Evolutionary conservation across 2,888 invertebrate genomes (phyloP).

Genomic region (Deilephila elpenor): DNA sequence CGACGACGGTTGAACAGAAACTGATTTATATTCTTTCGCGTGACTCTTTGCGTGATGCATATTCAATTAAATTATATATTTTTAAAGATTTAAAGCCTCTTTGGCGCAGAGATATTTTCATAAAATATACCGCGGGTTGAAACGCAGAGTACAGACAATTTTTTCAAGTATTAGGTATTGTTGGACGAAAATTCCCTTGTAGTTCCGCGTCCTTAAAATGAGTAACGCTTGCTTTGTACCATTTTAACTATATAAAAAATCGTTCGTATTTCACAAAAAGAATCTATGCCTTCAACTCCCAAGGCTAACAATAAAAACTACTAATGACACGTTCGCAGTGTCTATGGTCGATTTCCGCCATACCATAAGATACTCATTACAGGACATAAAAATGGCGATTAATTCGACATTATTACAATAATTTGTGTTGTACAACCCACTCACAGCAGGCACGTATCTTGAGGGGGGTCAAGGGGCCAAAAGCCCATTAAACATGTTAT

Average conservation of each 20-base stretch:
- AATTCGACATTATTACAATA: constrained; percentile 70
- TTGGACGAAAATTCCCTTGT: too few species aligned
- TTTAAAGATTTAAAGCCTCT: too few species aligned
- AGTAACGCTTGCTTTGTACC: too few species aligned
- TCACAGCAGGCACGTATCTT: constrained; percentile 42
- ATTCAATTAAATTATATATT: not conserved
- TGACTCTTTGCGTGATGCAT: not conserved
- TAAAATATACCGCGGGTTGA: too few species aligned
- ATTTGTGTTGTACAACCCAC: constrained; percentile 49
- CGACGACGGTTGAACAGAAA: not conserved
- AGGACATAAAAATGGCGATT: constrained; percentile 68
- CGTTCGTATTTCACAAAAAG: too few species aligned
- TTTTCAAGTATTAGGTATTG: too few species aligned
- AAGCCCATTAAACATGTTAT: constrained; percentile 37
- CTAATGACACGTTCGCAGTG: not conserved
- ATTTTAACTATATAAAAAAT: too few species aligned
- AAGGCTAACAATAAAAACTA: constrained; percentile 3
- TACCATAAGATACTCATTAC: constrained; percentile 38
- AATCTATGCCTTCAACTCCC: not conserved
- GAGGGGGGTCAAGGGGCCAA: constrained; percentile 32
- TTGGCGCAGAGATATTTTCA: not conserved
- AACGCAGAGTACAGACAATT: too few species aligned
- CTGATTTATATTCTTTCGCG: not conserved
- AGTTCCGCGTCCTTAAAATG: too few species aligned
- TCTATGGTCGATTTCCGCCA: constrained; percentile 17